Evolutionary conservation across 2,113 vertebrate genomes (phyloP).

Genomic region (Prionailurus viverrinus): DNA sequence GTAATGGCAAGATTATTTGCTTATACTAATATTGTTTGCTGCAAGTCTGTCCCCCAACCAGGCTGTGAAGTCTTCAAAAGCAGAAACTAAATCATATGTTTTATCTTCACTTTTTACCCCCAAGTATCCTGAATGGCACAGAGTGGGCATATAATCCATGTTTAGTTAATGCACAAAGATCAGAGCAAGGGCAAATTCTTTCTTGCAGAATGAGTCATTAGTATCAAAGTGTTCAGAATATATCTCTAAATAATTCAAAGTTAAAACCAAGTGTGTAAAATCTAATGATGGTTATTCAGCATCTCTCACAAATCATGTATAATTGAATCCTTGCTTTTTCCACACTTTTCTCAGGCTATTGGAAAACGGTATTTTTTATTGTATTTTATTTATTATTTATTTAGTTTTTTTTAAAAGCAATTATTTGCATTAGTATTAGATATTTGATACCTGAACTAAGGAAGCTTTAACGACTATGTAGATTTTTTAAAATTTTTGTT

Average conservation of each 20-base stretch:
- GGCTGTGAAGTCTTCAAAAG: constrained; percentile 19
- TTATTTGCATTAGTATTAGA: constrained; percentile 49
- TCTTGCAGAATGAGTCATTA: constrained; percentile 23
- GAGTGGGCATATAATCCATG: not conserved
- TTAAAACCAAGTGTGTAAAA: constrained; percentile 58
- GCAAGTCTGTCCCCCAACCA: not conserved
- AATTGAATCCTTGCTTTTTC: constrained; percentile 52
- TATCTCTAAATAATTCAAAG: constrained; percentile 34
- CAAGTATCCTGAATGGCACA: not conserved
- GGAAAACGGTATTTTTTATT: constrained; percentile 33
- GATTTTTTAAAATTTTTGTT: not conserved
- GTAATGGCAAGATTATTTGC: constrained; percentile 41
- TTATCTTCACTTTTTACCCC: not conserved
- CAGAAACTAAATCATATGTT: not conserved
- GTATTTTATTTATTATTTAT: constrained; percentile 61
- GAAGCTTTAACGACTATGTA: constrained; percentile 62
- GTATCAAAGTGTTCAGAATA: constrained; percentile 56
- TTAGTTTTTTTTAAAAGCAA: constrained; percentile 65
- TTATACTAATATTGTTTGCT: not conserved
- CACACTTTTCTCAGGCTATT: not conserved
- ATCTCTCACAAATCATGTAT: constrained; percentile 52
- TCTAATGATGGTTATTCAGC: constrained; percentile 34
- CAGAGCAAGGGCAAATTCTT: constrained; percentile 38
- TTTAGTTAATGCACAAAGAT: constrained; percentile 26
- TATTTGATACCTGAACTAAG: constrained; percentile 53